phyloP scores from a whole-genome alignment of 2,113 vertebrate species.

The Lontra canadensis region DNA sequence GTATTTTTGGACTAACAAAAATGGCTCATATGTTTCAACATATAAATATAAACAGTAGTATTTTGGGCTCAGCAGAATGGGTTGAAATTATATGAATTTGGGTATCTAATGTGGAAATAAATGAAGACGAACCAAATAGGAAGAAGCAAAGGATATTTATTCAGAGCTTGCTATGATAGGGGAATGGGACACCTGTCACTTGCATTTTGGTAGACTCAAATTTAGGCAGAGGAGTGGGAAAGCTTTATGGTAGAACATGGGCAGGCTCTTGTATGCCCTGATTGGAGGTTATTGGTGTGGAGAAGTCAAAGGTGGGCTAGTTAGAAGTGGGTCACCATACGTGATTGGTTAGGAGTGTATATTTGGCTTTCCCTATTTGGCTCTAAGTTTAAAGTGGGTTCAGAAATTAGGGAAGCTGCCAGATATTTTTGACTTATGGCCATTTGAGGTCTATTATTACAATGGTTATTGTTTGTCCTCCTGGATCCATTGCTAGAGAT shows the following conservation, averaged over 20 bases:
- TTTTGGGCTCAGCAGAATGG: background rate
- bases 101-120: background rate
- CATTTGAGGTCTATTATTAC: background rate
- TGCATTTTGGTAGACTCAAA: background rate
- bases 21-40: background rate
- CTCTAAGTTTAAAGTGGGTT: background rate
- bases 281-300: fast-evolving
- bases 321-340: too few relatives aligned
- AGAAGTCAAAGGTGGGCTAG: background rate
- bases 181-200: background rate
- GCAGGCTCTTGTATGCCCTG: background rate
- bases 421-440: background rate
- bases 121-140: background rate
- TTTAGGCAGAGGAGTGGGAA: background rate
- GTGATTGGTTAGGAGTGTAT: background rate
- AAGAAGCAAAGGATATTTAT: background rate
- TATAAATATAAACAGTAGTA: background rate
- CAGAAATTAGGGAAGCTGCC: background rate
- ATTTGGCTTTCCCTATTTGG: background rate
- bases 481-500: background rate
- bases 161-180: background rate
- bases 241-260: too few relatives aligned
- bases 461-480: background rate
- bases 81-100: background rate
- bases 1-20: background rate